phyloP scores from a whole-genome alignment of 2,113 vertebrate genomes.

The Cyprinodon variegatus region DNA sequence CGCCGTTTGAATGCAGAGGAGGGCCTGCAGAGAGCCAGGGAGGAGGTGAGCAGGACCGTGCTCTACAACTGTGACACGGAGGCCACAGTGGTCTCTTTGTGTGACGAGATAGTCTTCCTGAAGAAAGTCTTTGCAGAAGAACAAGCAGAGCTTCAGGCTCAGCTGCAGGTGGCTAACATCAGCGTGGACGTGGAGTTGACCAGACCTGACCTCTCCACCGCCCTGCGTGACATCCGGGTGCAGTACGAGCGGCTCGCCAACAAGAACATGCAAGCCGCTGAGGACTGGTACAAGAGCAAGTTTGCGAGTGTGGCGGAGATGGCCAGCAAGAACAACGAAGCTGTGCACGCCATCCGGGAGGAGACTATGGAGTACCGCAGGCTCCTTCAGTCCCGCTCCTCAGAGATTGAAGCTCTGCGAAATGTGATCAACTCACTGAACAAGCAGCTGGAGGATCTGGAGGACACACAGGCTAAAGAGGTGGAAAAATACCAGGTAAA shows the following conservation, averaged over 20 bases:
- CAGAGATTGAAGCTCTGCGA: slow-evolving; percentile 83
- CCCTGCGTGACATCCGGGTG: slow-evolving; percentile 80
- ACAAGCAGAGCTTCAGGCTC: slow-evolving; percentile 73
- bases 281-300: slow-evolving; percentile 84
- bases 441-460: slow-evolving; percentile 82
- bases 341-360: slow-evolving; percentile 82
- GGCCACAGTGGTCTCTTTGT: slow-evolving; percentile 80
- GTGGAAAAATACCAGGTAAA: slow-evolving; percentile 83
- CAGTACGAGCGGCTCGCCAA: slow-evolving; percentile 83
- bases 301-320: slow-evolving; percentile 79
- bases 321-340: slow-evolving; percentile 82
- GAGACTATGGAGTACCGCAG: slow-evolving; percentile 86
- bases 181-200: slow-evolving; percentile 73
- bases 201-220: slow-evolving; percentile 79
- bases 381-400: slow-evolving; percentile 81
- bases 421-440: slow-evolving; percentile 83
- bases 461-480: slow-evolving; percentile 82
- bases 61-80: slow-evolving; percentile 75
- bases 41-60: slow-evolving; percentile 72
- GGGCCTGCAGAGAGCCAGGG: slow-evolving; percentile 68
- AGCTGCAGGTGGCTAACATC: slow-evolving; percentile 76
- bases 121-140: slow-evolving; percentile 83
- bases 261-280: slow-evolving; percentile 83
- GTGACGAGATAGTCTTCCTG: slow-evolving; percentile 81
- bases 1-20: slow-evolving; percentile 73